A percentile compares a stretch with the other conserved stretches of the same genome.
These are phyloP conservation scores for Nephrotoma appendiculata DNA, from an alignment of 2,888 invertebrate species.

Conservation along the genomic window DNA sequence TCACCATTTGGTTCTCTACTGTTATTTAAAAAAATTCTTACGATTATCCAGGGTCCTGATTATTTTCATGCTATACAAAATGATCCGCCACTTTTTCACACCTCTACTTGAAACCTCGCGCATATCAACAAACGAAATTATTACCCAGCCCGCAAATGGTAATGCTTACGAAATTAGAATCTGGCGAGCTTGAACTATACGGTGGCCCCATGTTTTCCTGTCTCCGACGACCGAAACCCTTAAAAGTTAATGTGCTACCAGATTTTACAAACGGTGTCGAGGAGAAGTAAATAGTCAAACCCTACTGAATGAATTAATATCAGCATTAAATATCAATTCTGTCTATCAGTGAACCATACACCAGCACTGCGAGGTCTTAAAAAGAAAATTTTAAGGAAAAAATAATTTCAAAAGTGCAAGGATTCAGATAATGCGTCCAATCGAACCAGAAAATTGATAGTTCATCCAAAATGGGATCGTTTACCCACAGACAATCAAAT, in stretches of 20 bases:
- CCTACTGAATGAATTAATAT: slow-evolving; percentile 64
- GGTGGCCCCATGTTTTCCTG: slow-evolving; percentile 51
- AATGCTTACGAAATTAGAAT: slow-evolving; percentile 18
- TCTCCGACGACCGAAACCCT: slow-evolving; percentile 50
- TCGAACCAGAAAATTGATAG: slow-evolving; percentile 34
- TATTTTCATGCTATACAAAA: slow-evolving; percentile 6
- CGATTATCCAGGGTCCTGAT: background rate
- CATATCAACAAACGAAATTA: slow-evolving; percentile 13
- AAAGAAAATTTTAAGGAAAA: slow-evolving; percentile 54
- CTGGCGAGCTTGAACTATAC: slow-evolving; percentile 41
- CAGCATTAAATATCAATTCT: slow-evolving; percentile 42
- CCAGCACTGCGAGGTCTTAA: slow-evolving; percentile 73
- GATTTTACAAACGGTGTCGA: slow-evolving; percentile 81
- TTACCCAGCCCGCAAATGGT: background rate
- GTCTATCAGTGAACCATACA: slow-evolving; percentile 81
- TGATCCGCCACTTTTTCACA: slow-evolving; percentile 25
- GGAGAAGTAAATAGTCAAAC: slow-evolving; percentile 62
- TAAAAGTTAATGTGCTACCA: slow-evolving; percentile 64
- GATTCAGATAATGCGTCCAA: slow-evolving; percentile 41
- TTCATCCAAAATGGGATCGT: slow-evolving; percentile 37
- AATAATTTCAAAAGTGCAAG: slow-evolving; percentile 53
- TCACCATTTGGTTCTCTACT: background rate
- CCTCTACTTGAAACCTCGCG: slow-evolving; percentile 24
- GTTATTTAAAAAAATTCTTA: background rate
- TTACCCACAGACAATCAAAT: too few relatives aligned